phyloP scores from a whole-genome alignment of 2,113 vertebrate species.

The Myotis davidii region DNA sequence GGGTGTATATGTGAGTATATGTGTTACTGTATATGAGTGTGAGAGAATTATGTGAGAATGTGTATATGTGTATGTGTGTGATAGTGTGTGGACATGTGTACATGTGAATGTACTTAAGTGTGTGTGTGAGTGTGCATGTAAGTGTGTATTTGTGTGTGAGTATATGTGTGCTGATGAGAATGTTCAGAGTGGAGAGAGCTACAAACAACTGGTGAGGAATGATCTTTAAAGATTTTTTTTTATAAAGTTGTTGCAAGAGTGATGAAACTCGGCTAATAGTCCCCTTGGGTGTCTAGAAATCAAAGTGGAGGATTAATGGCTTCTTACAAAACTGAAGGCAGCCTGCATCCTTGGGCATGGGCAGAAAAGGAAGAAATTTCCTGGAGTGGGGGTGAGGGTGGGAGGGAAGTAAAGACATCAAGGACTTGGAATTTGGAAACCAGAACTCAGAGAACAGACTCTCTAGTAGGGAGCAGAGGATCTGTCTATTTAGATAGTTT shows the following conservation, averaged over 20 bases:
- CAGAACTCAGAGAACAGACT: not conserved
- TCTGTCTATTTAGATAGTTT: not conserved
- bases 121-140: not conserved
- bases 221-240: not conserved
- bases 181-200: not conserved
- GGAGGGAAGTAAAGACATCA: not conserved
- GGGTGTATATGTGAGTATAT: not conserved
- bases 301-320: not conserved
- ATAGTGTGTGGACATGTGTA: not conserved
- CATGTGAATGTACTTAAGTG: not conserved
- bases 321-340: not conserved
- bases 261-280: accelerated
- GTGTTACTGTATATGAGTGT: not conserved
- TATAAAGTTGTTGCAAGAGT: not conserved
- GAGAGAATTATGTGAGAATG: not conserved
- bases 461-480: not conserved
- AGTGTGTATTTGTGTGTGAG: not conserved
- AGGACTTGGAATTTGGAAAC: not conserved
- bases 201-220: not conserved
- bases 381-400: no score
- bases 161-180: no score
- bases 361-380: not conserved
- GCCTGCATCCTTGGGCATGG: not conserved
- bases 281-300: not conserved
- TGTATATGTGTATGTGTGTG: not conserved